Percentiles rank a stretch among this genome's conserved stretches.
These are phyloP conservation scores for Astreopora myriophthalma DNA, from an alignment of 64 coral and sea anemone genomes.

Conservation along the genomic window DNA sequence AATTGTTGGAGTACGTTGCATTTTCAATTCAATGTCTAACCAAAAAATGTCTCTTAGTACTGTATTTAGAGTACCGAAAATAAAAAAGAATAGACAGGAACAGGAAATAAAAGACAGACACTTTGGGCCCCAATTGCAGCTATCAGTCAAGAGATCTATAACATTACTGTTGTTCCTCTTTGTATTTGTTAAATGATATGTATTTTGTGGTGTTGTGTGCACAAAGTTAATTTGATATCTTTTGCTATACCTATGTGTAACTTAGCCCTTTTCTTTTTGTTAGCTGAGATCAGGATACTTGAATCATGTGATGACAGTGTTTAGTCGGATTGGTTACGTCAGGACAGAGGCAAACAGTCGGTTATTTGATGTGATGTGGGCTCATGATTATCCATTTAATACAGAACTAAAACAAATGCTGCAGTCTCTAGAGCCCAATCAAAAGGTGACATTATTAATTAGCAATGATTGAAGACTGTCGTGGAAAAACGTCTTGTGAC, in stretches of 20 bases:
- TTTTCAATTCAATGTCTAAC: too few species aligned
- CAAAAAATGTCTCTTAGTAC: too few species aligned
- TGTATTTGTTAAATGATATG: too few species aligned
- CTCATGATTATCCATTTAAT: conserved; percentile 96
- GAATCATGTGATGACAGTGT: conserved; percentile 84
- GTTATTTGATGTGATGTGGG: conserved; percentile 90
- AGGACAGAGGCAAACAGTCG: conserved; percentile 28
- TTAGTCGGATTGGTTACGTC: conserved; percentile 84
- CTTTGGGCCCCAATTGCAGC: too few species aligned
- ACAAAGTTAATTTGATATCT: background rate
- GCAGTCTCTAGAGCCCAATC: conserved; percentile 65
- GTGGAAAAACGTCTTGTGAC: too few species aligned
- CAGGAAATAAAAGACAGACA: too few species aligned
- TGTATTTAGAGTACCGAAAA: too few species aligned
- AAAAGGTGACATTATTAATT: conserved; percentile 86
- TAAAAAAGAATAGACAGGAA: too few species aligned
- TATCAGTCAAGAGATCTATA: too few species aligned
- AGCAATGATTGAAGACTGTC: too few species aligned
- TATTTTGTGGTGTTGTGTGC: background rate
- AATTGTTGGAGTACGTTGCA: too few species aligned
- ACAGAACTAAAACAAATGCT: conserved; percentile 46
- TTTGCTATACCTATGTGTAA: background rate
- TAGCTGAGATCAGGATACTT: conserved; percentile 87
- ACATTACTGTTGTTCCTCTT: too few species aligned
- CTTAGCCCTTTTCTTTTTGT: background rate